Percentiles rank a stretch among this genome's conserved stretches.
Conservation (phyloP, 2,113 vertebrate species). For the Cygnus buccinator region DNA sequence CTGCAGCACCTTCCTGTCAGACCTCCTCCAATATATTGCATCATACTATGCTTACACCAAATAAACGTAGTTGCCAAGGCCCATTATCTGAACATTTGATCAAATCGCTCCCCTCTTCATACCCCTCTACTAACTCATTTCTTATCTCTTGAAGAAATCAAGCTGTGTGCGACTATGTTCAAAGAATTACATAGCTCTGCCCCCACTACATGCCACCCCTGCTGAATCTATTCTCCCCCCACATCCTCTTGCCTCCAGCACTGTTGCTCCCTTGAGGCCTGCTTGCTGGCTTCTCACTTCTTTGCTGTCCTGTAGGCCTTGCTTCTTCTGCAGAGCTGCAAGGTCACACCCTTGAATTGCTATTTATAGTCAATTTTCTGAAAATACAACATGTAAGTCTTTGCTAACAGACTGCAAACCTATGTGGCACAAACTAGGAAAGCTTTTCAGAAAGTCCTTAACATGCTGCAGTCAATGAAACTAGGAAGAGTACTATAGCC, state of each 20-base stretch:
- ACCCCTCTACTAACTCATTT: background rate
- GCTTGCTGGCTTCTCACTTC: background rate
- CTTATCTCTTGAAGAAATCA: slow-evolving; percentile 21
- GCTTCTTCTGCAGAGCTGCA: background rate
- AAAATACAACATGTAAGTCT: background rate
- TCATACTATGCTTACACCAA: background rate
- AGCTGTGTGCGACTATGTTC: background rate
- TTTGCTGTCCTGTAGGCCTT: background rate
- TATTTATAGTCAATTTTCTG: slow-evolving; percentile 5
- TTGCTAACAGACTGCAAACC: background rate
- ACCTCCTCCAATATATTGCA: background rate
- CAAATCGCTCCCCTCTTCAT: background rate
- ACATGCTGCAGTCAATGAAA: background rate
- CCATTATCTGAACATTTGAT: background rate
- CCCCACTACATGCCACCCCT: background rate
- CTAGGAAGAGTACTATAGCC: background rate
- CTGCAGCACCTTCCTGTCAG: rapidly evolving
- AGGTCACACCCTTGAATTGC: background rate
- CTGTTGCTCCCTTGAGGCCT: background rate
- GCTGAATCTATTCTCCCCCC: background rate
- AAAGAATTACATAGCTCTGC: slow-evolving; percentile 17
- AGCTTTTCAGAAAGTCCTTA: background rate
- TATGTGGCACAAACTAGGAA: background rate
- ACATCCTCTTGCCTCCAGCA: slow-evolving; percentile 32
- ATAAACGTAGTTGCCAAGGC: background rate